These are phyloP conservation scores for Drosophila algonquin DNA, from an alignment of 2,888 invertebrate genomes.

Conservation along the genomic window DNA sequence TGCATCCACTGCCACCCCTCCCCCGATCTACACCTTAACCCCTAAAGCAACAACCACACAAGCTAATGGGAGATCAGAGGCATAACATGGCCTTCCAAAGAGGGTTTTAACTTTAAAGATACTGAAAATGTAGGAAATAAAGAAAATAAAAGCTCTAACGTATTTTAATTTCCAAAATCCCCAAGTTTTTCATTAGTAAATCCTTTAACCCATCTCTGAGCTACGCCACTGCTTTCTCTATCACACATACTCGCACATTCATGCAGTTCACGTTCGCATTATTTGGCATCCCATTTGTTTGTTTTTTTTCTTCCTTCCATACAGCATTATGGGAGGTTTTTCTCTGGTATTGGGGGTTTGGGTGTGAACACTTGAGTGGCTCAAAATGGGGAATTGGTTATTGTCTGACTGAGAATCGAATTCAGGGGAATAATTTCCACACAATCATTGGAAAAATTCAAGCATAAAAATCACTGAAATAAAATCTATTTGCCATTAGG, in stretches of 20 bases:
- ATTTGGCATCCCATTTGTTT: conserved; percentile 53
- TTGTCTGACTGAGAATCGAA: conserved; percentile 8
- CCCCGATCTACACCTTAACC: conserved; percentile 6
- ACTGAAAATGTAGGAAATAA: background rate
- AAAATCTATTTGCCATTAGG: background rate
- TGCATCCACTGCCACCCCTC: conserved; percentile 43
- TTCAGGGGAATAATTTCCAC: background rate
- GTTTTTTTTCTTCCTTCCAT: conserved; percentile 28
- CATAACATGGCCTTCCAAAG: background rate
- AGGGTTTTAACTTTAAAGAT: background rate
- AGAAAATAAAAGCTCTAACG: background rate
- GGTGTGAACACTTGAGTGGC: conserved; percentile 4
- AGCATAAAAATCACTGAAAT: conserved; percentile 1
- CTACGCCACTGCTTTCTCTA: background rate
- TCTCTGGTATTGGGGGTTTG: background rate
- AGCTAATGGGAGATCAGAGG: background rate
- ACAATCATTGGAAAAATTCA: background rate
- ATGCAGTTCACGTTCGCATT: conserved; percentile 18
- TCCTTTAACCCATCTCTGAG: background rate
- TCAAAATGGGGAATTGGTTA: conserved; percentile 28
- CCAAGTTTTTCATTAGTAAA: background rate
- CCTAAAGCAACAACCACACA: conserved; percentile 3
- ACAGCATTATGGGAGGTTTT: conserved; percentile 38
- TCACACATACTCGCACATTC: conserved; percentile 5
- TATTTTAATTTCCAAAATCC: background rate